Base-by-base conservation (phyloP, 1,140 invertebrate species). In the Chrysoperla carnea region DNA sequence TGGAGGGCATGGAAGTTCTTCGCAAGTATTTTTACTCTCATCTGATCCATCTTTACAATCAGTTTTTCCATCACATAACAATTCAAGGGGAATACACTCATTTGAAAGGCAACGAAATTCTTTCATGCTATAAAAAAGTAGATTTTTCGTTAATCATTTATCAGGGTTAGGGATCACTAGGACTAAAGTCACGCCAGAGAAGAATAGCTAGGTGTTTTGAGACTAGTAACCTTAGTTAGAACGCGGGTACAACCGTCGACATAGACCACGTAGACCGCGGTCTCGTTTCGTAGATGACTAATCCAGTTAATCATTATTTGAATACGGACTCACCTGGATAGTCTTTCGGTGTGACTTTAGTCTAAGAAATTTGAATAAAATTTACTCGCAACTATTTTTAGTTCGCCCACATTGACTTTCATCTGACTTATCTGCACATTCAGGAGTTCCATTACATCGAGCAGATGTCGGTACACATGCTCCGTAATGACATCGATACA, bases 11-110 rank as follows among this genome's bases (percentile, higher is more conserved):
- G 40, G 46, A 7, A 59, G 48, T 14, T 56, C 50, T 6, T 55
- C 40, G 41, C 60, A 62, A 12, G 56, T 54, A 0, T 3, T 3
- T n/a, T 58, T 48, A 57, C 57, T 70, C 61, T 81, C 78, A 53
- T 81, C 78, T 4, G 70, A 75, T 29, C 58, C 64, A 51, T 80
- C 76, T 0, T 59, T 57, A 46, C 78, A 81, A 38, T 81, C 67
- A 11, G 59, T 50, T 2, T 60, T 57, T 1, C 69, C 69, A 48
- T 81, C 70, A 52, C 78, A 81, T 5, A 70, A 58, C 46, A 68
- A 59, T 0, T 59, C 46, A 9, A 57, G 53, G 0, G 56, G 39
- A 6, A 81, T 60, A 50, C 77, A 79, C 2, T 67, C 67, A 1
- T 72, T 72, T 2, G 61, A 57, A 33, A 63, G 46, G 48, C 75